Evolutionary conservation across 2,113 vertebrate species (phyloP), one percentile per base, ranked within the genome.

Genomic region (Anguilla japonica): DNA sequence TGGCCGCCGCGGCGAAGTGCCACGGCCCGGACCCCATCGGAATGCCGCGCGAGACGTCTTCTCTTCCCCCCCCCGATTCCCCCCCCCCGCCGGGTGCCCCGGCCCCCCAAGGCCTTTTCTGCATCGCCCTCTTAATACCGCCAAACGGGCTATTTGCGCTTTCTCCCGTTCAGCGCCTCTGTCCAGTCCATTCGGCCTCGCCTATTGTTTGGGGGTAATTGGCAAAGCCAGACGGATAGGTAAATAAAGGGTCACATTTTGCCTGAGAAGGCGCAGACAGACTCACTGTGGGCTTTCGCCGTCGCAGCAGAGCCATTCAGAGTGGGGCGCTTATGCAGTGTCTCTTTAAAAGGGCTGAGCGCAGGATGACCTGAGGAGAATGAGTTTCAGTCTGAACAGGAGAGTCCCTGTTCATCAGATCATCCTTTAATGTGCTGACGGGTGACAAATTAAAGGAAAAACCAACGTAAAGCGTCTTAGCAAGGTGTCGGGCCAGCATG

Each of bases 51-150:
- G 81, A 43, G 43, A 81, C 29, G 79, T 16, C 57, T 67, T 39
- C 50, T 20, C 56, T 79, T 79, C 78, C 81, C 53, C 82, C 67
- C 46, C 34, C 4, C 5, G 15, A 79, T 78, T 79, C 78, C 81
- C 34, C 34, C 60, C 67, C 67, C 46, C 34, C 4, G 81, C 39
- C 71, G 41, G 14, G 67, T 87, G 86, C 86, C 86, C 75, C 29
- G 46, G 56, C 43, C 15, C 29, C 41, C 81, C 75, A 67, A 41
- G 67, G 67, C 63, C 78, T 67, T 41, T 83, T 87, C 83, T 83
- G 81, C 81, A 87, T 87, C 53, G 79, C 43, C 57, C 82, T 82
- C 86, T 87, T 75, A 41, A 56, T 87, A 56, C 40, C 83, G 86
- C 63, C 43, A 83, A 79, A 82, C 57, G 85, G 79, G 41, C 41